Conservation (phyloP, 2,888 invertebrate species). For the Tenthredo scrophulariae region DNA sequence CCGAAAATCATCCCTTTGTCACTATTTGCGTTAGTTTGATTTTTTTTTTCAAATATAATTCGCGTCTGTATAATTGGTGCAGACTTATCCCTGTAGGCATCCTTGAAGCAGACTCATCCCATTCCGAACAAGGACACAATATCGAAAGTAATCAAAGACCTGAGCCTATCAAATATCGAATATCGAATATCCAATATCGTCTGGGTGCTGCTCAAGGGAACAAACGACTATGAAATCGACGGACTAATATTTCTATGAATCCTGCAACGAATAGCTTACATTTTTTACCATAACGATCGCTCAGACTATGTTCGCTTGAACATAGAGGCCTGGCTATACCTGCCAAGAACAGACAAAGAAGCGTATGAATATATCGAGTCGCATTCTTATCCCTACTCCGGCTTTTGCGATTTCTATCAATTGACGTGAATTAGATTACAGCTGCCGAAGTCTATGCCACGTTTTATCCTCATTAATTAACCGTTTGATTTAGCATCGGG, state of each 20-base stretch:
- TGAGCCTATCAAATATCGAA: slow-evolving; percentile 22
- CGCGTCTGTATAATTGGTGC: background rate
- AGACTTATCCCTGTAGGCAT: background rate
- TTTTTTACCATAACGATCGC: slow-evolving; percentile 3
- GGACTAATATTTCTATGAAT: slow-evolving; percentile 22
- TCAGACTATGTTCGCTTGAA: background rate
- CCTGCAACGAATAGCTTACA: background rate
- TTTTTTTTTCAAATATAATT: background rate
- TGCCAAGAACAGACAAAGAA: slow-evolving; percentile 21
- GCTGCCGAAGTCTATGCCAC: background rate
- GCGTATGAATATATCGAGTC: background rate
- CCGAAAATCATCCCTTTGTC: background rate
- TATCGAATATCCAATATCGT: slow-evolving; percentile 13
- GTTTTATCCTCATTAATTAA: slow-evolving; percentile 11
- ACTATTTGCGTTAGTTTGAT: background rate
- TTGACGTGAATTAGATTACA: slow-evolving; percentile 26
- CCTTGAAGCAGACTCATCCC: background rate
- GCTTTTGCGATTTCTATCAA: slow-evolving; percentile 25
- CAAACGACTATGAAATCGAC: slow-evolving; percentile 14
- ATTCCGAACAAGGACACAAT: background rate
- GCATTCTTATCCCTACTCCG: background rate
- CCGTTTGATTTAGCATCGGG: background rate
- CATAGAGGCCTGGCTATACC: background rate
- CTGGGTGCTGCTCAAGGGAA: background rate
- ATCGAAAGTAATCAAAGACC: slow-evolving; percentile 24